Percentiles rank a stretch among this genome's conserved stretches.
Evolutionary conservation across 30 jellyfish, hydroid and myxozoan species (phyloP).

Genomic region (Aurelia coerulea): DNA sequence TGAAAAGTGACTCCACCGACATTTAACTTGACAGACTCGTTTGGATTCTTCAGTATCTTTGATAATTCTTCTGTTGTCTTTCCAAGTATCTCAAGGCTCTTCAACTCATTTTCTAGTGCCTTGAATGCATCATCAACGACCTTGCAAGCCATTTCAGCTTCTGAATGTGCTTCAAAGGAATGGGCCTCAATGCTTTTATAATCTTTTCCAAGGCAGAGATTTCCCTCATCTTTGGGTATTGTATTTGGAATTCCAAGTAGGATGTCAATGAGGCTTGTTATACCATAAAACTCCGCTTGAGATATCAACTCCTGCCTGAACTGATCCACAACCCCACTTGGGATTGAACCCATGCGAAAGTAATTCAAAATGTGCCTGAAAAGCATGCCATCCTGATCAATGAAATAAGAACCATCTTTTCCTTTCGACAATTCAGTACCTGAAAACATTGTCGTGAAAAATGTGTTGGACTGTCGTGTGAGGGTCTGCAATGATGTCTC

Average conservation of each 20-base stretch:
- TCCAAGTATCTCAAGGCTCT: neutral
- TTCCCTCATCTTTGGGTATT: neutral
- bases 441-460: no score
- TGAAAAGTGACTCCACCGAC: slow-evolving; percentile 43
- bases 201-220: neutral
- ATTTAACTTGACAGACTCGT: slow-evolving; percentile 22
- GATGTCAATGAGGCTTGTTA: slow-evolving; percentile 4
- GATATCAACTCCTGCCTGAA: neutral
- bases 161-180: no score
- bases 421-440: no score
- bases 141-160: no score
- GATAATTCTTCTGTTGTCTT: neutral
- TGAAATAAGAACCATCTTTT: no score
- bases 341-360: slow-evolving; percentile 15
- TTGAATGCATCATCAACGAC: no score
- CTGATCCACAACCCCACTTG: neutral
- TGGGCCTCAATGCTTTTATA: neutral
- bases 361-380: slow-evolving; percentile 27
- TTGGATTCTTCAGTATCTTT: neutral
- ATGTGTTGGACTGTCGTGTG: no score
- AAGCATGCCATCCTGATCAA: neutral
- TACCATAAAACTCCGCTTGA: slow-evolving; percentile 10
- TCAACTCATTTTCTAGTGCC: neutral
- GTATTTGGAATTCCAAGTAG: neutral
- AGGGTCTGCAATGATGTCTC: no score